Conservation (phyloP, 2,797 vertebrate species). For the Crenuchus spilurus region DNA sequence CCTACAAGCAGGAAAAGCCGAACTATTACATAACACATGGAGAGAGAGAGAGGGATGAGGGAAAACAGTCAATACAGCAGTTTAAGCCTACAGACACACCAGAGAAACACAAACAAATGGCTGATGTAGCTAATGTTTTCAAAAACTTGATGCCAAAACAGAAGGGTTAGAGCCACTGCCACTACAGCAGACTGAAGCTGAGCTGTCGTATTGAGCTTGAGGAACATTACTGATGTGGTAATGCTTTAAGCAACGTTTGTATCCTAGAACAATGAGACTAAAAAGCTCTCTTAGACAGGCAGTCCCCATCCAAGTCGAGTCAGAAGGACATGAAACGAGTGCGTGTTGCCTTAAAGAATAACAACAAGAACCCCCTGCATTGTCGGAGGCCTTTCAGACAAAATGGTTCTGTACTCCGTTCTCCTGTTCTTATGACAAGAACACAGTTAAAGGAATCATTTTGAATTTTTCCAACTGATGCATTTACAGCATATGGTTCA, state of each 20-base stretch:
- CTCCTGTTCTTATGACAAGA: neutral
- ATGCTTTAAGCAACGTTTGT: too few relatives aligned
- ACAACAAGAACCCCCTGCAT: slow-evolving; percentile 19
- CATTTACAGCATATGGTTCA: too few relatives aligned
- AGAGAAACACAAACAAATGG: neutral
- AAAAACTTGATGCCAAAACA: neutral
- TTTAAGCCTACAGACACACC: neutral
- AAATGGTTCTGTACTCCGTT: neutral
- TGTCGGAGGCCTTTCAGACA: neutral
- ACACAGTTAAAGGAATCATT: neutral
- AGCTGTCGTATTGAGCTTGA: neutral
- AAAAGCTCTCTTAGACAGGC: neutral
- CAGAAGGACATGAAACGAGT: slow-evolving; percentile 28
- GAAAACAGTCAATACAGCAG: slow-evolving; percentile 21
- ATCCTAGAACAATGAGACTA: too few relatives aligned
- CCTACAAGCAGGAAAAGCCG: slow-evolving; percentile 30
- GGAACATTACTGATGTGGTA: too few relatives aligned
- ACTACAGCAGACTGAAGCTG: neutral
- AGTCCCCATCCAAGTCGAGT: neutral
- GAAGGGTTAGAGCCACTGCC: neutral
- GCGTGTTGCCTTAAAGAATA: slow-evolving; percentile 16
- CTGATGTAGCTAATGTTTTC: neutral
- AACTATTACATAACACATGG: slow-evolving; percentile 24
- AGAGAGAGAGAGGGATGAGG: neutral
- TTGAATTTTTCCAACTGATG: neutral